phyloP scores from a whole-genome alignment of 2,113 vertebrate species.

The Brachirus orientalis region DNA sequence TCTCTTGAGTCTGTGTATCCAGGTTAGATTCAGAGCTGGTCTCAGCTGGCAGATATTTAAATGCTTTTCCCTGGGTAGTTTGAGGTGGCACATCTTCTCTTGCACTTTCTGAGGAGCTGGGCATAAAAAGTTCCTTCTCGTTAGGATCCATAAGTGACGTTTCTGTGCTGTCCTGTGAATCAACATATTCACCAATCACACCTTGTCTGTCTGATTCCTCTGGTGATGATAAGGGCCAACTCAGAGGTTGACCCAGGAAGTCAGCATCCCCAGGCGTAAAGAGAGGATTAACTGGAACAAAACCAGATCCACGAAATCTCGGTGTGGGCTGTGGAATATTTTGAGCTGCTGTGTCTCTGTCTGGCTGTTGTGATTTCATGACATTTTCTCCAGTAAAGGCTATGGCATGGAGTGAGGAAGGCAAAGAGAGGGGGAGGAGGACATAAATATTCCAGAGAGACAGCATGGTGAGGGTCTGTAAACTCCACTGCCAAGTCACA shows the following conservation, averaged over 20 bases:
- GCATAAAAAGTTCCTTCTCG: constrained; percentile 16
- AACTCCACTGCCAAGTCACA: constrained; percentile 53
- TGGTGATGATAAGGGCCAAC: constrained; percentile 41
- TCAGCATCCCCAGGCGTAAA: constrained; percentile 30
- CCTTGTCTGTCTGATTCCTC: constrained; percentile 63
- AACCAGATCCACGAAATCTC: constrained; percentile 26
- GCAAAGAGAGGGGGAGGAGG: constrained; percentile 51
- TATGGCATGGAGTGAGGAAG: constrained; percentile 21
- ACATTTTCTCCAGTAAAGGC: constrained; percentile 41
- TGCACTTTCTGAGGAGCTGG: constrained; percentile 10
- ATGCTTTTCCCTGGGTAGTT: constrained; percentile 21
- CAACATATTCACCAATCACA: constrained; percentile 71
- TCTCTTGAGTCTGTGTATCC: constrained; percentile 19
- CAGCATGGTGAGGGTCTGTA: constrained; percentile 58
- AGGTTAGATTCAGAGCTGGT: constrained; percentile 22
- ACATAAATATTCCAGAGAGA: constrained; percentile 56
- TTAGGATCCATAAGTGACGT: constrained; percentile 7
- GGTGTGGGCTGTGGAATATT: constrained; percentile 18
- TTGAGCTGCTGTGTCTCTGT: constrained; percentile 8
- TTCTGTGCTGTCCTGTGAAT: constrained; percentile 46
- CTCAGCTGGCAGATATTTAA: constrained; percentile 32
- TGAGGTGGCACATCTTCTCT: constrained; percentile 13
- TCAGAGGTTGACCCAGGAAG: constrained; percentile 35
- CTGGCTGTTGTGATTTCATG: constrained; percentile 31
- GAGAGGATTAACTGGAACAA: background rate